Percentiles rank a stretch among this genome's conserved stretches.
Conservation (phyloP, 2,888 invertebrate species). For the Zhuqinia jingwanae region DNA sequence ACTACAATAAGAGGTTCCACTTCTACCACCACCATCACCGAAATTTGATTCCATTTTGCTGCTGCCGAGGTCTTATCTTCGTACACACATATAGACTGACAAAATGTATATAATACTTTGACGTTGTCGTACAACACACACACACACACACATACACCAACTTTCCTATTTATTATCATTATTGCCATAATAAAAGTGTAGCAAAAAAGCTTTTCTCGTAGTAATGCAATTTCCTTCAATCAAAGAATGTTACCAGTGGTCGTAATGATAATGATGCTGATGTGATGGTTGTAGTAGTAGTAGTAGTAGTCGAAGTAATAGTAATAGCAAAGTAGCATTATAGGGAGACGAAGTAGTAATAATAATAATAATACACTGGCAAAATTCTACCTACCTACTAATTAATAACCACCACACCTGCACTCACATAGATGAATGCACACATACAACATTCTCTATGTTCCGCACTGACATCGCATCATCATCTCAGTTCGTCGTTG, state of each 20-base stretch:
- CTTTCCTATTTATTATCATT: not conserved
- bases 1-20: too few relatives aligned
- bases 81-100: not conserved
- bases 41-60: not conserved
- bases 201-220: conserved; percentile 40
- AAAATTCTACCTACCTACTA: conserved; percentile 47
- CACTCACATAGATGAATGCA: conserved; percentile 6
- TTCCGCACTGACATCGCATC: not conserved
- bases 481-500: not conserved
- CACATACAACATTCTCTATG: not conserved
- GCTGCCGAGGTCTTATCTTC: not conserved
- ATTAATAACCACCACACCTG: conserved; percentile 61
- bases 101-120: not conserved
- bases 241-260: conserved; percentile 42
- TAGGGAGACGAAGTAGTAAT: too few relatives aligned
- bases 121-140: too few relatives aligned
- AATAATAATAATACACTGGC: conserved; percentile 52
- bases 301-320: not conserved
- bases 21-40: not conserved
- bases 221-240: conserved; percentile 68
- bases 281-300: conserved; percentile 1
- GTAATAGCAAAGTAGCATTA: not conserved
- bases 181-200: conserved; percentile 23
- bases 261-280: conserved; percentile 58
- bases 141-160: not conserved